phyloP scores from a whole-genome alignment of 2,888 invertebrate species.

The Drosophila melanosoma region DNA sequence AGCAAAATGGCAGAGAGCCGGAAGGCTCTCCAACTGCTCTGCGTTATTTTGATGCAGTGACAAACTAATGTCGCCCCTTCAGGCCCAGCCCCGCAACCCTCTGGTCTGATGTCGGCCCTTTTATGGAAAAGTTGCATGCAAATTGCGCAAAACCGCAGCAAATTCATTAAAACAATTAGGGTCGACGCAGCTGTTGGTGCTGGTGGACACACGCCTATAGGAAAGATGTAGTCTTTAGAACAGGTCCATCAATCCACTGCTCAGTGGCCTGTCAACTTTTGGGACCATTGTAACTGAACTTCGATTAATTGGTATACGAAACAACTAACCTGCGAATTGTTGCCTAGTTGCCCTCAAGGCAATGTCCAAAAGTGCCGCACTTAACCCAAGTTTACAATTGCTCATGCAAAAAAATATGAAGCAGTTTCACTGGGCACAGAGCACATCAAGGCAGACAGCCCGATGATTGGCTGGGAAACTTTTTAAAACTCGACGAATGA shows the following conservation, averaged over 20 bases:
- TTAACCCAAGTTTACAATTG: conserved; percentile 27
- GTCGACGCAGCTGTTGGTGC: conserved; percentile 68
- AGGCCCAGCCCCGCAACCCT: background rate
- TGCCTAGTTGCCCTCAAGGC: conserved; percentile 29
- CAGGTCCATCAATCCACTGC: conserved; percentile 27
- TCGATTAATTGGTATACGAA: conserved; percentile 55
- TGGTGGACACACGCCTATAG: conserved; percentile 37
- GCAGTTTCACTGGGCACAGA: conserved; percentile 3
- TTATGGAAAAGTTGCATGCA: conserved; percentile 77
- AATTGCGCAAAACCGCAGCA: conserved; percentile 81
- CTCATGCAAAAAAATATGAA: conserved; percentile 42
- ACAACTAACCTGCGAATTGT: conserved; percentile 43
- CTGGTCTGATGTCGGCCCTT: conserved; percentile 38
- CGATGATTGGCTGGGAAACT: conserved; percentile 57
- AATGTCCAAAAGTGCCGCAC: conserved; percentile 21
- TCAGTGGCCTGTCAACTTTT: conserved; percentile 39
- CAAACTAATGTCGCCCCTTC: conserved; percentile 70
- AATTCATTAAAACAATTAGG: conserved; percentile 80
- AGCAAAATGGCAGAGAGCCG: conserved; percentile 47
- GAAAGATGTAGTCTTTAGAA: conserved; percentile 7
- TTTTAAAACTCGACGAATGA: conserved; percentile 38
- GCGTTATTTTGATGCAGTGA: conserved; percentile 66
- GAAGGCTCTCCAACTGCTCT: conserved; percentile 38
- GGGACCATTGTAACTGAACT: conserved; percentile 47
- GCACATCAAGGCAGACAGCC: conserved; percentile 29